Conservation (phyloP, 2,113 vertebrate genomes). For the Sterrhoptilus dennistouni region DNA sequence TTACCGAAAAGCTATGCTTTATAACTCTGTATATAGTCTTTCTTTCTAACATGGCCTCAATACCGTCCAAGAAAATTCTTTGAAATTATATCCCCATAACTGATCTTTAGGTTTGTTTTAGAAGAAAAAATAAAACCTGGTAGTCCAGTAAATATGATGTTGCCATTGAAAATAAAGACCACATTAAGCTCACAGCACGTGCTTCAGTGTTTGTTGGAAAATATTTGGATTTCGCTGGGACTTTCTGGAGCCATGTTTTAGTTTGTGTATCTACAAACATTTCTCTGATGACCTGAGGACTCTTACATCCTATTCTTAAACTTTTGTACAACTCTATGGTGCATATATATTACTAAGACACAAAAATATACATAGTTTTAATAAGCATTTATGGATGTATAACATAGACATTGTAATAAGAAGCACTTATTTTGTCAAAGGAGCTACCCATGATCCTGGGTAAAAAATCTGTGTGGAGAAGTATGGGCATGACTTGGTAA, state of each 20-base stretch:
- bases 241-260: not conserved
- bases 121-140: not conserved
- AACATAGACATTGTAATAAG: not conserved
- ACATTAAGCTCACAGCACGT: not conserved
- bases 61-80: not conserved
- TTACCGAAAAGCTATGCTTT: not conserved
- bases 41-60: not conserved
- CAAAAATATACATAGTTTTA: not conserved
- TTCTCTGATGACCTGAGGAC: not conserved
- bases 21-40: not conserved
- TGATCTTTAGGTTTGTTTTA: not conserved
- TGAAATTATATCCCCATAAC: not conserved
- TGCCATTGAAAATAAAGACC: not conserved
- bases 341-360: not conserved
- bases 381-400: not conserved
- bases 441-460: not conserved
- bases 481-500: not conserved
- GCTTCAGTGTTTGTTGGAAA: not conserved
- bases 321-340: not conserved
- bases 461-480: not conserved
- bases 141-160: not conserved
- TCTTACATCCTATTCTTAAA: not conserved
- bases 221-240: not conserved
- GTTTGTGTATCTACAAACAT: not conserved
- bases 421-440: not conserved